These are phyloP conservation scores for Nesogale talazaci DNA, from an alignment of 2,113 vertebrate genomes.

Conservation along the genomic window DNA sequence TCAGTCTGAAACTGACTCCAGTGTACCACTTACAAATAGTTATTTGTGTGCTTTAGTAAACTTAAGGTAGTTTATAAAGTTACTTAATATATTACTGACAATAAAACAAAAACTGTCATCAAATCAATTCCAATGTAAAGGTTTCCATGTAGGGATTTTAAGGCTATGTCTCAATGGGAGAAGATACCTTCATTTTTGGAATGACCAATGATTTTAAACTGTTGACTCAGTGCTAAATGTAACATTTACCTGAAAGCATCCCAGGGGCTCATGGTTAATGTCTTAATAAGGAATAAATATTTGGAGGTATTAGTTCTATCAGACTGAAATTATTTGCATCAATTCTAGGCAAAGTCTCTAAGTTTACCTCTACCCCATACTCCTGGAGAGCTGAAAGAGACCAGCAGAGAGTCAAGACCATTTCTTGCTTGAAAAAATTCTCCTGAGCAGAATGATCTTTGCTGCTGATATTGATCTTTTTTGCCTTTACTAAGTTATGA, in stretches of 20 bases:
- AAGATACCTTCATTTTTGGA: too few species aligned
- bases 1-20: background rate
- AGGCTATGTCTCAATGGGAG: too few species aligned
- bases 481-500: conserved; percentile 5
- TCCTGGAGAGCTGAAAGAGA: background rate
- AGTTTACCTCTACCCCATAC: background rate
- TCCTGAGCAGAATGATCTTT: background rate
- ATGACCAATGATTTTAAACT: too few species aligned
- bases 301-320: background rate
- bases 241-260: too few species aligned
- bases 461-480: background rate
- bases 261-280: background rate
- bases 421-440: conserved; percentile 11
- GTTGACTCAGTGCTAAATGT: too few species aligned
- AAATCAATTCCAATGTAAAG: too few species aligned
- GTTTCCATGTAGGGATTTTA: too few species aligned
- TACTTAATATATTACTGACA: too few species aligned
- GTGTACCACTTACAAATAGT: background rate
- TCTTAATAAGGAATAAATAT: conserved; percentile 21
- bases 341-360: background rate
- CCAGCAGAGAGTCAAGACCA: background rate
- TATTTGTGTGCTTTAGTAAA: background rate
- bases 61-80: background rate
- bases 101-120: too few species aligned
- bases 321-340: background rate